Percentiles rank a stretch among this genome's conserved stretches.
phyloP scores from a whole-genome alignment of 2,888 invertebrate genomes.

The Fragum sueziense region DNA sequence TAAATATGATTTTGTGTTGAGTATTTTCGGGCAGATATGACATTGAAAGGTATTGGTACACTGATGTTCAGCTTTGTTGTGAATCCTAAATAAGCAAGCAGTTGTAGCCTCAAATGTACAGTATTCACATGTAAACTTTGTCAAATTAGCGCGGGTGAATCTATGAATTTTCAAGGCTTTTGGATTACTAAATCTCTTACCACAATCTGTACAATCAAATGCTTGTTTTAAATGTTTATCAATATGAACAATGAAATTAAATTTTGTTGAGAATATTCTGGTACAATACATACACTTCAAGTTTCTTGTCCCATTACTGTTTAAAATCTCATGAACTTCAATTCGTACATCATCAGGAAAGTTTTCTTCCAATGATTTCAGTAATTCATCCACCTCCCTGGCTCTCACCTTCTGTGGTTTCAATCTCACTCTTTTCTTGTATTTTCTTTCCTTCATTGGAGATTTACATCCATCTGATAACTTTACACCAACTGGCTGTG shows the following conservation, averaged over 20 bases:
- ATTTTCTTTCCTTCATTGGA: no score
- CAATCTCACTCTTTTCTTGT: background rate
- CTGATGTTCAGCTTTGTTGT: constrained; percentile 31
- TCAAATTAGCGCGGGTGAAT: constrained; percentile 19
- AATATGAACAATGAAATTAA: constrained; percentile 27
- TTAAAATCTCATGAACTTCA: background rate
- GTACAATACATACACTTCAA: constrained; percentile 24
- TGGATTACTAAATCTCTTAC: constrained; percentile 28
- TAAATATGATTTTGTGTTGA: constrained; percentile 41
- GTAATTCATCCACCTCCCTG: background rate
- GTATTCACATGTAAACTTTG: constrained; percentile 31
- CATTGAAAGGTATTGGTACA: constrained; percentile 18
- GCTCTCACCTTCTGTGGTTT: background rate
- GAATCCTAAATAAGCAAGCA: constrained; percentile 32
- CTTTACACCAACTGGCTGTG: no score
- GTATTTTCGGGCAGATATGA: constrained; percentile 36
- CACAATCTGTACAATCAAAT: constrained; percentile 48
- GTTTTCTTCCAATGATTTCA: background rate
- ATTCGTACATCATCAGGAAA: background rate
- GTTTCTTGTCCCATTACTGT: background rate
- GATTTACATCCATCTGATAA: no score
- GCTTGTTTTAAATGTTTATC: constrained; percentile 25
- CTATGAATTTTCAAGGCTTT: constrained; percentile 32
- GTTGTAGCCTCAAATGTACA: constrained; percentile 24
- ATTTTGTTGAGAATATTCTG: constrained; percentile 6